These are phyloP conservation scores for Parnassius mnemosyne DNA, from an alignment of 2,888 invertebrate genomes.

Conservation along the genomic window DNA sequence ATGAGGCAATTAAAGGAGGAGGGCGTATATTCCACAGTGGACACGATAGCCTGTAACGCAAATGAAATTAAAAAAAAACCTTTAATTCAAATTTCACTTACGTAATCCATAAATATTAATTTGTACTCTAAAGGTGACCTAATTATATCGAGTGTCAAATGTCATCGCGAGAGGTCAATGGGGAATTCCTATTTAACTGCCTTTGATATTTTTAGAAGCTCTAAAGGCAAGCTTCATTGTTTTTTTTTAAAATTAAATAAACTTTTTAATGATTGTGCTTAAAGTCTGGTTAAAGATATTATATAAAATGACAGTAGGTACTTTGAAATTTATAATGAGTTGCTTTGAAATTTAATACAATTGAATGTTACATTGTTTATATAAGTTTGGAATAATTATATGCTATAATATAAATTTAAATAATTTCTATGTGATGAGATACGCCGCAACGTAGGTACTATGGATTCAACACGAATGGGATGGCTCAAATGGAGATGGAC, in stretches of 20 bases:
- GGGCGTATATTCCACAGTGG: too few species aligned
- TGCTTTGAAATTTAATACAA: background rate
- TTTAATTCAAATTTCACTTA: slow-evolving; percentile 3
- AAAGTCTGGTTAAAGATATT: too few species aligned
- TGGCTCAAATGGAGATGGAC: too few species aligned
- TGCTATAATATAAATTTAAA: too few species aligned
- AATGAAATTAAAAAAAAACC: too few species aligned
- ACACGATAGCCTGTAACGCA: too few species aligned
- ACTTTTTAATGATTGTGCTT: slow-evolving; percentile 3
- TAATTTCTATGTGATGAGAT: too few species aligned
- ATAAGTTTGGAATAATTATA: too few species aligned
- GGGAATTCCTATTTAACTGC: background rate
- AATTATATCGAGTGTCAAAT: slow-evolving; percentile 24
- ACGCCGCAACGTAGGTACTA: too few species aligned
- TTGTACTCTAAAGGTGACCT: slow-evolving; percentile 9
- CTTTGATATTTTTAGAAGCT: background rate
- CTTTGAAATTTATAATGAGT: slow-evolving; percentile 15
- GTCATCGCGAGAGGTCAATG: slow-evolving; percentile 5
- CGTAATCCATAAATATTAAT: slow-evolving; percentile 20
- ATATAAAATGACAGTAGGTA: background rate
- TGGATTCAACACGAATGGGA: too few species aligned
- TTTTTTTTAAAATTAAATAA: slow-evolving; percentile 8
- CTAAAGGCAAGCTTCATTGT: background rate
- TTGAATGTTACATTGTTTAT: too few species aligned
- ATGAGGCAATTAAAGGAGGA: too few species aligned